Evolutionary conservation across 2,113 vertebrate species (phyloP), one percentile per base, ranked within the genome.

Genomic region (Planiliza haematocheilus): DNA sequence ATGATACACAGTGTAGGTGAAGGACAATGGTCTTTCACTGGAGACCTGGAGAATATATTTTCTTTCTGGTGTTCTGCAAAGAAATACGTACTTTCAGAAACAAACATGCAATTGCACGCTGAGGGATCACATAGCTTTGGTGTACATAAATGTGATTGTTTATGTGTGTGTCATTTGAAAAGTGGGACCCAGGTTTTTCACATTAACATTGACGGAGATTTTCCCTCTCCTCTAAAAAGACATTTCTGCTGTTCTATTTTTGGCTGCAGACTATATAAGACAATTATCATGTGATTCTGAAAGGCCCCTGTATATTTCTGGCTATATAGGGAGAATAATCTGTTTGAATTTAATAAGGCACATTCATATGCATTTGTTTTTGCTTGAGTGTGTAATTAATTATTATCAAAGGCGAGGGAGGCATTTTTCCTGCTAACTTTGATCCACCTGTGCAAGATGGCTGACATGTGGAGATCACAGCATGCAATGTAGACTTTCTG

Each of bases 371-470:
- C 53, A 46, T 77, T 76, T 61, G 45, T 56, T 83, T 84, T 66
- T 68, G 53, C 58, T 70, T 38, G 38, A 76, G 73, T 69, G 50
- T 83, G 53, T 85, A 74, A 85, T 81, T 83, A 79, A 79, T 73
- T 61, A 82, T 74, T 74, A 77, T 83, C 51, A 83, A 81, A 78
- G 74, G 45, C 58, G 67, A 74, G 56, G 56, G 20, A 68, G 58
- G 7, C 66, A 70, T 83, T 82, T 69, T 61, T 79, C 72, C 63
- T 68, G 68, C 37, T 79, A 70, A 74, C 59, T 70, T 71, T 72
- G 36, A 71, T 74, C 70, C 70, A 83, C 82, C 67, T 74, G 74
- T 69, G 60, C 42, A 45, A 68, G 36, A 61, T 30, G 56, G n/a
- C 36, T 39, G 50, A 63, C 67, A 65, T 55, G 62, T 56, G 62